A percentile compares a stretch with the other conserved stretches of the same genome.
Evolutionary conservation across 2,113 vertebrate genomes (phyloP).

Genomic region (Gila orcuttii): DNA sequence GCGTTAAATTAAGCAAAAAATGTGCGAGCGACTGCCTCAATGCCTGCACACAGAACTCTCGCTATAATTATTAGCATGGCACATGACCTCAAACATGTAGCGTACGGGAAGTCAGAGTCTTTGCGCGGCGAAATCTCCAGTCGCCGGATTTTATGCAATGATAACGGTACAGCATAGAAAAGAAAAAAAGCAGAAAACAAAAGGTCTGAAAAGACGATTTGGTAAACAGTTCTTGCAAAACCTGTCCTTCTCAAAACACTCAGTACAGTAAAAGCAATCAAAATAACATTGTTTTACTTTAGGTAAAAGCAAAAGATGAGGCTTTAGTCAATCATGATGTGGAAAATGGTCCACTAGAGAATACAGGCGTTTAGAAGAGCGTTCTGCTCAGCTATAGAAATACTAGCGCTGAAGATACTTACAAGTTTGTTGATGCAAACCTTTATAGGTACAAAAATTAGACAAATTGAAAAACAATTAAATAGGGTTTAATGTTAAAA

Average conservation of each 20-base stretch:
- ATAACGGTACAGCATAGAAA: constrained; percentile 7
- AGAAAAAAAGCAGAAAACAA: neutral
- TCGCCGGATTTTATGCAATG: neutral
- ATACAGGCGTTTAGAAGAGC: neutral
- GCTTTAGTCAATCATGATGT: constrained; percentile 20
- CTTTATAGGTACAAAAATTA: neutral
- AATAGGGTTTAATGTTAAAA: constrained; percentile 11
- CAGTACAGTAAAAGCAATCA: constrained; percentile 13
- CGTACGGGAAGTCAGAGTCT: constrained; percentile 4
- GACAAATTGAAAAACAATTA: neutral
- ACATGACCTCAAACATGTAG: constrained; percentile 29
- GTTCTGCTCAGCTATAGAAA: neutral
- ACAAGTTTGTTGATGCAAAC: neutral
- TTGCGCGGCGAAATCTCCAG: constrained; percentile 5
- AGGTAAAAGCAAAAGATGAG: neutral
- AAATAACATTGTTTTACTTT: constrained; percentile 15
- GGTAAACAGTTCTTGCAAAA: constrained; percentile 42
- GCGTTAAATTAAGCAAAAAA: neutral
- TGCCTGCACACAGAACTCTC: neutral
- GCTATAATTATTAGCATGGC: constrained; percentile 41
- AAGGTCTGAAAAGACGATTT: constrained; percentile 1
- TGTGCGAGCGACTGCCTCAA: neutral
- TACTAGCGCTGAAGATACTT: constrained; percentile 8
- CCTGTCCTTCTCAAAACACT: neutral
- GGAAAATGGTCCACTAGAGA: constrained; percentile 40